phyloP scores from a whole-genome alignment of 2,113 vertebrate species.

The Pseudolaguvia tuberculata region DNA sequence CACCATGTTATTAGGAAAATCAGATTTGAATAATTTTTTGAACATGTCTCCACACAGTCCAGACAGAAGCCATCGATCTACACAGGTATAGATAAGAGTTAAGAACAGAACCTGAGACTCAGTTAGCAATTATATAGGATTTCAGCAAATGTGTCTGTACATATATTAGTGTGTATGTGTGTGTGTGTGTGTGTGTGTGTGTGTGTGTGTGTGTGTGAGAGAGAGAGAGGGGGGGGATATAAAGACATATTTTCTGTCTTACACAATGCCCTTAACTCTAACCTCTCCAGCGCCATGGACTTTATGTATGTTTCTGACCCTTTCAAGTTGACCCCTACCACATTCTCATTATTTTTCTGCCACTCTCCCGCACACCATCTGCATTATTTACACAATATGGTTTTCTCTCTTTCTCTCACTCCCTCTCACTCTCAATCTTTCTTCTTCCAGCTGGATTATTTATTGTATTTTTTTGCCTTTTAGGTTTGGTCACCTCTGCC shows the following conservation, averaged over 20 bases:
- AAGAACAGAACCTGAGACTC: constrained; percentile 19
- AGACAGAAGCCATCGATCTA: constrained; percentile 33
- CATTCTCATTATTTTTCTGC: constrained; percentile 31
- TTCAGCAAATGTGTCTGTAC: background rate
- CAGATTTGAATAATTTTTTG: constrained; percentile 30
- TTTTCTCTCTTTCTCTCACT: background rate
- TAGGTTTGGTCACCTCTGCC: constrained; percentile 49
- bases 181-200: background rate
- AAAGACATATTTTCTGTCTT: background rate
- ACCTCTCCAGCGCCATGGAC: background rate
- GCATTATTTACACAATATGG: no score
- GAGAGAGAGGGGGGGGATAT: background rate
- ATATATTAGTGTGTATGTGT: background rate
- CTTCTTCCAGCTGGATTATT: constrained; percentile 12
- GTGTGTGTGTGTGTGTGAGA: background rate
- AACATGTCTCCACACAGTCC: constrained; percentile 18
- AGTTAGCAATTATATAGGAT: constrained; percentile 7
- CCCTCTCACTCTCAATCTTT: constrained; percentile 18
- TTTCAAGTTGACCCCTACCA: background rate
- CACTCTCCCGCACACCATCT: background rate
- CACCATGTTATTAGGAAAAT: constrained; percentile 34
- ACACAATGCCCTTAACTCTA: background rate
- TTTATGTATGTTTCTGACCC: constrained; percentile 3
- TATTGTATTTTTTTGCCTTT: constrained; percentile 19
- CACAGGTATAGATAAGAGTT: constrained; percentile 6